Percentiles rank a stretch among this genome's conserved stretches.
Evolutionary conservation across 2,113 vertebrate genomes (phyloP).

Genomic region (Melierax canorus): DNA sequence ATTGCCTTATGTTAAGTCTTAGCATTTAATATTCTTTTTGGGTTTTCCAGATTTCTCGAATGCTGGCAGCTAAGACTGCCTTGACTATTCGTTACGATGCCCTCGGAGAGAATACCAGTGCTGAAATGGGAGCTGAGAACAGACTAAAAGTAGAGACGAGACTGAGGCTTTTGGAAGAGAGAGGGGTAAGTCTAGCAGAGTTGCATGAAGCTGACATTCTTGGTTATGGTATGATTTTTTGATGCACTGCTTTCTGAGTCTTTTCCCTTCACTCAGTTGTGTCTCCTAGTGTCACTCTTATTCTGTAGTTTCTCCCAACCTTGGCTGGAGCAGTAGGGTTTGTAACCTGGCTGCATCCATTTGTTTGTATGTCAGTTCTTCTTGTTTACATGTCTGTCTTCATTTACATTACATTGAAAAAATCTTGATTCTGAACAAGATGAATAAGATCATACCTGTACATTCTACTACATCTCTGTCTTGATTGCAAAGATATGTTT

Average conservation of each 20-base stretch:
- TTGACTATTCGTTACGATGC: constrained; percentile 95
- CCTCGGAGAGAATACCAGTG: constrained; percentile 90
- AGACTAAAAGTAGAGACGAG: constrained; percentile 91
- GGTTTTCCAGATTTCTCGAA: constrained; percentile 86
- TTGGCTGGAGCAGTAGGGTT: background rate
- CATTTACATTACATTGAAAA: background rate
- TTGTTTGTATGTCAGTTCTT: background rate
- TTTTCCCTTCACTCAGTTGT: background rate
- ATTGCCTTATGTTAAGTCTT: background rate
- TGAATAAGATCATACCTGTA: background rate
- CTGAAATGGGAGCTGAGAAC: constrained; percentile 92
- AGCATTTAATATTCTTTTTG: background rate
- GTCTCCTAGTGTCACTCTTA: background rate
- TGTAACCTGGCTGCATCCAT: background rate
- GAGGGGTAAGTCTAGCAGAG: constrained; percentile 78
- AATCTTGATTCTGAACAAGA: background rate
- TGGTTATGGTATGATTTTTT: background rate
- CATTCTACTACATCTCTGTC: background rate
- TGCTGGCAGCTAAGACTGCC: constrained; percentile 92
- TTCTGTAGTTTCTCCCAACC: background rate
- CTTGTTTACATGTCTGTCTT: background rate
- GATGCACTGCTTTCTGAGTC: background rate
- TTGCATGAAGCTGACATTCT: background rate
- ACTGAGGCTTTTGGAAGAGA: constrained; percentile 89
- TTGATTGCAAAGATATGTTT: background rate